Evolutionary conservation across 2,888 invertebrate species (phyloP).

Genomic region (Chrysodeixis includens): DNA sequence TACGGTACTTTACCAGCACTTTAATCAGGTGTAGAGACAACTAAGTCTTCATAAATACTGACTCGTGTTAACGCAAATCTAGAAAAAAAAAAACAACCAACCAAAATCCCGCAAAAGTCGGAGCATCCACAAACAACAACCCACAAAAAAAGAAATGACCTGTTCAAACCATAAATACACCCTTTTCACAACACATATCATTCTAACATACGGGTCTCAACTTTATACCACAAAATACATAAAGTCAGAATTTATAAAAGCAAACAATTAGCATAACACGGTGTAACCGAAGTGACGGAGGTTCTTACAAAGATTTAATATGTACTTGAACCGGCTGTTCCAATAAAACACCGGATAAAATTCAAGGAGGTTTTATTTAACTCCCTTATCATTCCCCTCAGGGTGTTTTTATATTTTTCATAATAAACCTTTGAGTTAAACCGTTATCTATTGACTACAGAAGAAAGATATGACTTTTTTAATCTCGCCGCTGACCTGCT

Average conservation of each 20-base stretch:
- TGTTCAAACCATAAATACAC: background rate
- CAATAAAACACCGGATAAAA: constrained; percentile 60
- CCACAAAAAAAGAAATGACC: background rate
- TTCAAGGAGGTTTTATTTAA: constrained; percentile 57
- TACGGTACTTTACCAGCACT: too few species aligned
- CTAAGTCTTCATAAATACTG: too few species aligned
- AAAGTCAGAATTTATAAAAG: background rate
- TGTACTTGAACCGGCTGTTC: constrained; percentile 46
- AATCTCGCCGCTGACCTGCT: constrained; percentile 47
- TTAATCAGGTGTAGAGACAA: too few species aligned
- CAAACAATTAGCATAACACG: constrained; percentile 17
- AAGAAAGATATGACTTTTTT: constrained; percentile 54
- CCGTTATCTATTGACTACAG: constrained; percentile 52
- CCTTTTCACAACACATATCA: background rate
- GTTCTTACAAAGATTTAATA: constrained; percentile 38
- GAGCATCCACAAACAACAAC: too few species aligned
- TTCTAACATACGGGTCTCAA: background rate
- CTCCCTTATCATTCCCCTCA: constrained; percentile 57
- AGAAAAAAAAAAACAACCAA: too few species aligned
- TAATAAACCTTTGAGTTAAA: constrained; percentile 42
- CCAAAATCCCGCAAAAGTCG: too few species aligned
- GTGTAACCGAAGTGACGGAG: constrained; percentile 11
- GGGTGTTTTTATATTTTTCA: constrained; percentile 47
- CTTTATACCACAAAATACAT: background rate
- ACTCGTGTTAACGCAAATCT: too few species aligned